Evolutionary conservation across 2,797 vertebrate genomes (phyloP).

Genomic region (Schizopygopsis malacanthus): DNA sequence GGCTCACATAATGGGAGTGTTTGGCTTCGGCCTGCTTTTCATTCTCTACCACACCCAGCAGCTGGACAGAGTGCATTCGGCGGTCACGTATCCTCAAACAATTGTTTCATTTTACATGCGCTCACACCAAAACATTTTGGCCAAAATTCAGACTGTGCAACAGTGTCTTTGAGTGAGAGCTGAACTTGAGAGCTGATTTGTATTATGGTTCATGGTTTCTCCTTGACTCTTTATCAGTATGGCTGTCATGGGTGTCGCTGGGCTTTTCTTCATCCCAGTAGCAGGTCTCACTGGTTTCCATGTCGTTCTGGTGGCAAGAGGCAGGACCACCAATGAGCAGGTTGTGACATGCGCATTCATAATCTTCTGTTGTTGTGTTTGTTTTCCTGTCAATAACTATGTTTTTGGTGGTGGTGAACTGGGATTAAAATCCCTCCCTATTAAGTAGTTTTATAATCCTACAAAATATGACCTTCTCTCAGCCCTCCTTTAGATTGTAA

Average conservation of each 20-base stretch:
- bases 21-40: slow-evolving; percentile 93
- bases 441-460: slow-evolving; percentile 51
- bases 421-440: slow-evolving; percentile 41
- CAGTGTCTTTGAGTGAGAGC: neutral
- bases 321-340: slow-evolving; percentile 97
- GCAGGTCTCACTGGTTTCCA: slow-evolving; percentile 97
- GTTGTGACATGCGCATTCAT: slow-evolving; percentile 58
- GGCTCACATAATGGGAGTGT: slow-evolving; percentile 94
- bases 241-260: slow-evolving; percentile 96
- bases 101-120: neutral
- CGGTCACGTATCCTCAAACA: slow-evolving; percentile 92
- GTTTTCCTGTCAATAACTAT: slow-evolving; percentile 32
- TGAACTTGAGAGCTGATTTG: neutral
- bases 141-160: neutral
- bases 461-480: slow-evolving; percentile 23
- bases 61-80: slow-evolving; percentile 87
- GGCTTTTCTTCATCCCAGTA: slow-evolving; percentile 96
- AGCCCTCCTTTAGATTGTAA: slow-evolving; percentile 37
- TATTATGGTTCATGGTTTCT: slow-evolving; percentile 52
- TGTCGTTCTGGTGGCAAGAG: slow-evolving; percentile 94
- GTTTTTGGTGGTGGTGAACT: slow-evolving; percentile 27
- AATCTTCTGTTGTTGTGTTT: slow-evolving; percentile 38
- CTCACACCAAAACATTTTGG: neutral
- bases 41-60: slow-evolving; percentile 91
- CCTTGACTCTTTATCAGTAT: slow-evolving; percentile 81